Evolutionary conservation across 2,888 invertebrate genomes (phyloP), one percentile per base, ranked within the genome.

Genomic region (Campopleginae sp.): DNA sequence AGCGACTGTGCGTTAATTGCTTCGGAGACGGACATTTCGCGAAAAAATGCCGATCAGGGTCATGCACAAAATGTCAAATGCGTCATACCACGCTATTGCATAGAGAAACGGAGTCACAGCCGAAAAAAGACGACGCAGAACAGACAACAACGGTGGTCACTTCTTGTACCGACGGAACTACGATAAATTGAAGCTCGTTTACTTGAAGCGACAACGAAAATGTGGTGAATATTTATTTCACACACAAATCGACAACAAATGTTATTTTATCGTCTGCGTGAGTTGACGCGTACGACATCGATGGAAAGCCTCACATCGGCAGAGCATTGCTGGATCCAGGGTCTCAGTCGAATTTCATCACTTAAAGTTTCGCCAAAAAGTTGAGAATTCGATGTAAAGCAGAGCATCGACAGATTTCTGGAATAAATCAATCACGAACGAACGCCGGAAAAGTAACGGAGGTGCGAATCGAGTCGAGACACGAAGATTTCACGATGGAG

Each of bases 21-120:
- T 48, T 85, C 7, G 81, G 66, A 38, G 27, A 17, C 77, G 31
- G 85, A 84, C 88, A 88, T 75, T 68, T 74, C 42, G 51, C 70
- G 5, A 72, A 66, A 27, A 66, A 86, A 14, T 89, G 90, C 72
- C 80, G 33, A 31, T 82, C 72, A 5, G 51, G 68, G 2, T 12
- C 76, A 1, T 90, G 89, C 66, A 87, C 72, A 82, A 85, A 77
- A 70, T 89, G 89, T 61, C 70, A 70, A 17, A 81, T 54, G 42
- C 82, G 72, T 17, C 87, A 88, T 65, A 84, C 84, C 27, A 84
- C 84, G 3, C 38, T 86, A 31, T 63, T 87, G 2, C 87, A 86
- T 74, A 66, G 65, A 38, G 78, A 86, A 33, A 31, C 19, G n/a
- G 80, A 78, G 19, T 6, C 66, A 31, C 61, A 70, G 6, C 10